These are phyloP conservation scores for Dusona sp. DNA, from an alignment of 2,888 invertebrate genomes.

Conservation along the genomic window DNA sequence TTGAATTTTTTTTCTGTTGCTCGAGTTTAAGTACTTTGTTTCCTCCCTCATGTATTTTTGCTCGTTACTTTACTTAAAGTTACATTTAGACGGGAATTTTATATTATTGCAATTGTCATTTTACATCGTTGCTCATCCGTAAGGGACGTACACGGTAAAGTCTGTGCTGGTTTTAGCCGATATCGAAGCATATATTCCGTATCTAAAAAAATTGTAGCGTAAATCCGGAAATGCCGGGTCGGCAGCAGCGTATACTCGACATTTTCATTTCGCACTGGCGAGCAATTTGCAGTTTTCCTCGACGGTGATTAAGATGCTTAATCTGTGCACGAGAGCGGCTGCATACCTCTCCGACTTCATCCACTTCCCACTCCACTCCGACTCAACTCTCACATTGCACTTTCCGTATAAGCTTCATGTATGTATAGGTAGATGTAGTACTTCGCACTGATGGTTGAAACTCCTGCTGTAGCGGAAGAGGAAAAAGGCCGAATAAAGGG, in stretches of 20 bases:
- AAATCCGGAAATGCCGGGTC: constrained; percentile 56
- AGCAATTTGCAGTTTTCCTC: constrained; percentile 79
- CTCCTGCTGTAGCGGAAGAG: constrained; percentile 42
- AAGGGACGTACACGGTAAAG: background rate
- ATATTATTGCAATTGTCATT: background rate
- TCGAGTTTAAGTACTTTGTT: constrained; percentile 49
- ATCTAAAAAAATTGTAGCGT: constrained; percentile 14
- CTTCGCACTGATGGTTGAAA: constrained; percentile 58
- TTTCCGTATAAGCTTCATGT: constrained; percentile 6
- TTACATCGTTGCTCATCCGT: background rate
- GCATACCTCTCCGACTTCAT: constrained; percentile 45
- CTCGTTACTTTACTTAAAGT: background rate
- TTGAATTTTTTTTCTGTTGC: background rate
- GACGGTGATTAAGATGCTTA: constrained; percentile 78
- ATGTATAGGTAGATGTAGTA: constrained; percentile 38
- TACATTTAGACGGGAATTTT: background rate
- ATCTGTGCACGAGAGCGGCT: constrained; percentile 72
- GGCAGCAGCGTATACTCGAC: constrained; percentile 62
- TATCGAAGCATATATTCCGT: constrained; percentile 8
- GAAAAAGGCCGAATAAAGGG: constrained; percentile 19
- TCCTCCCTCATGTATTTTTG: constrained; percentile 59
- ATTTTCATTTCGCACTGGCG: constrained; percentile 75
- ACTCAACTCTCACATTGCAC: constrained; percentile 38
- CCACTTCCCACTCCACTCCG: constrained; percentile 26
- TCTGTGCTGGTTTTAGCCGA: constrained; percentile 10